Percentiles rank a stretch among this genome's conserved stretches.
These are phyloP conservation scores for Esox niger DNA, from an alignment of 2,113 vertebrate species.

Conservation along the genomic window DNA sequence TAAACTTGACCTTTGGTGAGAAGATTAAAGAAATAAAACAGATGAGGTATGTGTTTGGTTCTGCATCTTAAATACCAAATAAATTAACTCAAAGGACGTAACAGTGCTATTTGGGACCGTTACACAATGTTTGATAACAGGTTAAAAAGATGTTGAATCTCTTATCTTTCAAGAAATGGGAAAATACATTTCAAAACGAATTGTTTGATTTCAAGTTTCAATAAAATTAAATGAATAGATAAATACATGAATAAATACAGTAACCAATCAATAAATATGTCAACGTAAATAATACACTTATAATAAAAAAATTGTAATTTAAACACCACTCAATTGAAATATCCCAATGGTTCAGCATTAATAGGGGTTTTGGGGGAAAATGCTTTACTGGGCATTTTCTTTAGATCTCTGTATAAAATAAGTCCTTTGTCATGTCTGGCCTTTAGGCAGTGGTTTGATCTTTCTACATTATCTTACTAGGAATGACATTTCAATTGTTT, in stretches of 20 bases:
- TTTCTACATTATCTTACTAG: conserved; percentile 35
- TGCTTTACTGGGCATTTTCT: not conserved
- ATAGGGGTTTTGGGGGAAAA: conserved; percentile 5
- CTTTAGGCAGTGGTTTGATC: conserved; percentile 10
- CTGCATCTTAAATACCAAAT: not conserved
- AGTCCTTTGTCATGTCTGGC: not conserved
- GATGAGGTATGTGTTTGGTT: conserved; percentile 26
- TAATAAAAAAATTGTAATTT: not conserved
- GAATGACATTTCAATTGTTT: conserved; percentile 63
- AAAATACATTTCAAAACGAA: not conserved
- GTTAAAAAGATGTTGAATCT: conserved; percentile 3
- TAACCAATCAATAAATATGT: conserved; percentile 16
- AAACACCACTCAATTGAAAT: not conserved
- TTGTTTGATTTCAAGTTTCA: conserved; percentile 2
- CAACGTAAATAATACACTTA: not conserved
- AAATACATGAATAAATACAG: conserved; percentile 14
- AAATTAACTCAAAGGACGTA: conserved; percentile 18
- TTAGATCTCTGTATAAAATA: conserved; percentile 13
- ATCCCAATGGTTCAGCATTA: not conserved
- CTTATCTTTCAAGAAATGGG: not conserved
- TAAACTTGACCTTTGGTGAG: conserved; percentile 6
- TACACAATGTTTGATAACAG: not conserved
- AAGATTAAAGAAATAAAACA: conserved; percentile 5
- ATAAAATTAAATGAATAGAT: not conserved
- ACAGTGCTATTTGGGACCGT: not conserved